These are phyloP conservation scores for Leptinotarsa peninsularis DNA, from an alignment of 2,888 invertebrate species.

Conservation along the genomic window DNA sequence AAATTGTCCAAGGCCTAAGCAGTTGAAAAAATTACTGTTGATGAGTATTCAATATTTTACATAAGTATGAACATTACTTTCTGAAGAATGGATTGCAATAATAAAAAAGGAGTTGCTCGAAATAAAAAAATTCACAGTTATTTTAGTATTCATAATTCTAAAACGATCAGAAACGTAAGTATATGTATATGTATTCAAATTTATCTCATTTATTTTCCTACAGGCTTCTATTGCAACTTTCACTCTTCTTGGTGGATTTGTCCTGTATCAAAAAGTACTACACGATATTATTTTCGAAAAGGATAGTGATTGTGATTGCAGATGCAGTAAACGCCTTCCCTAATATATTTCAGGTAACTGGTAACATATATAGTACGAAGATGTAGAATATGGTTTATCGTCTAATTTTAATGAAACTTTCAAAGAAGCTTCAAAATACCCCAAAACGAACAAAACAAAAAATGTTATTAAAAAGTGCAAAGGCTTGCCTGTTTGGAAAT, in stretches of 20 bases:
- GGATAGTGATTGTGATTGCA: slow-evolving; percentile 18
- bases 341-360: not conserved
- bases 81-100: slow-evolving; percentile 13
- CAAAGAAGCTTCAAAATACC: too few relatives aligned
- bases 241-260: slow-evolving; percentile 22
- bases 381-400: too few relatives aligned
- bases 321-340: slow-evolving; percentile 13
- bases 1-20: slow-evolving; percentile 1
- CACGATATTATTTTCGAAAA: slow-evolving; percentile 22
- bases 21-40: not conserved
- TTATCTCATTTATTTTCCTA: not conserved
- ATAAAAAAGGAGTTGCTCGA: slow-evolving; percentile 12
- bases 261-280: slow-evolving; percentile 21
- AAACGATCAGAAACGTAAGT: slow-evolving; percentile 22
- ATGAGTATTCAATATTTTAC: not conserved
- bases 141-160: not conserved
- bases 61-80: not conserved
- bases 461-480: too few relatives aligned
- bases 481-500: too few relatives aligned
- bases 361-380: too few relatives aligned
- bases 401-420: too few relatives aligned
- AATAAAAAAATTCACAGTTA: slow-evolving; percentile 1
- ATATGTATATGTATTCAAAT: not conserved
- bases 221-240: slow-evolving; percentile 25
- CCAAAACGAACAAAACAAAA: too few relatives aligned